Evolutionary conservation across 2,113 vertebrate species (phyloP), one percentile per base, ranked within the genome.

Genomic region (Hippocampus comes): DNA sequence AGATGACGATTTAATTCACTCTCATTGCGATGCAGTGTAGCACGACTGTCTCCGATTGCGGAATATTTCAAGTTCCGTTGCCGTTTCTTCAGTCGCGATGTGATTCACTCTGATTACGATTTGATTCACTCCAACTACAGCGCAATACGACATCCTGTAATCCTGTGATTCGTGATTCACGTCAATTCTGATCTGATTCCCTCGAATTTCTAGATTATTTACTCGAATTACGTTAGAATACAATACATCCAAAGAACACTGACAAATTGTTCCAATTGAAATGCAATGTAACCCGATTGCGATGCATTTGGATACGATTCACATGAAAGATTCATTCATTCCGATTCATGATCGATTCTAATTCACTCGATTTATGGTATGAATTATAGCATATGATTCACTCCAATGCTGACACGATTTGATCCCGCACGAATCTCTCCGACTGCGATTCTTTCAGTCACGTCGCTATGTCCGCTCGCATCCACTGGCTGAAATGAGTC

Each of bases 391-490:
- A 7, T 43, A 11, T 2, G 48, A 18, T 51, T 51, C 49, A 51
- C 17, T 17, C 5, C 18, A 51, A 6, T 51, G 18, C 10, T 12
- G 56, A 57, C 14, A 23, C 23, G 10, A 57, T 56, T 56, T 17
- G 23, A 21, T 56, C 55, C 55, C 12, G 46, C 17, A n/a, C 9
- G 21, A 55, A 23, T 56, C 9, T 0, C n/a, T 56, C 9, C 21
- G 6, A 56, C 11, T 23, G 9, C 9, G 21, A n/a, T 23, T 9
- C 21, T n/a, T 53, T 53, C 20, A n/a, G 51, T 4, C 51, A 34
- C 76, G 68, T 67, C 34, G 77, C 78, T 86, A 78, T 86, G 88
- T 84, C 72, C 77, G 86, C 83, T 67, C 80, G 81, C 80, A 79
- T 82, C 48, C 17, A 18, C 48, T 2, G 48, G 3, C 53, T n/a